Conservation (phyloP, 2,113 vertebrate genomes). For the Boleophthalmus pectinirostris region DNA sequence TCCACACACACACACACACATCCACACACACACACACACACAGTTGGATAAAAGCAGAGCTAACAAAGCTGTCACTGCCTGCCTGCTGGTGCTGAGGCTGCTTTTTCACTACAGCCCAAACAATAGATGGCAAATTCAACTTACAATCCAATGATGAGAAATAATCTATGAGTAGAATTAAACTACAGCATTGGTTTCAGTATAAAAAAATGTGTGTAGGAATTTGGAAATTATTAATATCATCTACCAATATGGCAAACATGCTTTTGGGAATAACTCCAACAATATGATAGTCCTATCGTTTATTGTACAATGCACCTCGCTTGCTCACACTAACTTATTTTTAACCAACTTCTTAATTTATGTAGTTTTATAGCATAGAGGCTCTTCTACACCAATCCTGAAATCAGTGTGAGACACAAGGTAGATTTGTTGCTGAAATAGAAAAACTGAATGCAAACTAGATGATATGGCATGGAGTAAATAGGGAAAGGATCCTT, state of each 20-base stretch:
- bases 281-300: no score
- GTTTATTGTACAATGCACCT: constrained; percentile 39
- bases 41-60: constrained; percentile 37
- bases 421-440: constrained; percentile 8
- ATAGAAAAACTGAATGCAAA: constrained; percentile 4
- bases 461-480: neutral
- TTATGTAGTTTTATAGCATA: constrained; percentile 43
- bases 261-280: no score
- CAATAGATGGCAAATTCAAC: constrained; percentile 36
- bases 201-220: neutral
- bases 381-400: constrained; percentile 54
- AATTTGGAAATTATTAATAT: no score
- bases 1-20: constrained; percentile 19
- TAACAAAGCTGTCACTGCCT: constrained; percentile 55
- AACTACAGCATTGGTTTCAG: neutral
- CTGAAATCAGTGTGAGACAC: constrained; percentile 32
- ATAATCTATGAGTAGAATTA: constrained; percentile 6
- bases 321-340: constrained; percentile 65
- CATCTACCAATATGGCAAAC: no score
- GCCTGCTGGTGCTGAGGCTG: constrained; percentile 56
- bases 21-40: constrained; percentile 25
- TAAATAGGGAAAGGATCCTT: neutral
- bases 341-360: constrained; percentile 68
- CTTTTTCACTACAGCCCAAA: constrained; percentile 50
- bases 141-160: constrained; percentile 30